Base-by-base conservation (phyloP, 2,888 invertebrate genomes). In the Oligia latruncula region DNA sequence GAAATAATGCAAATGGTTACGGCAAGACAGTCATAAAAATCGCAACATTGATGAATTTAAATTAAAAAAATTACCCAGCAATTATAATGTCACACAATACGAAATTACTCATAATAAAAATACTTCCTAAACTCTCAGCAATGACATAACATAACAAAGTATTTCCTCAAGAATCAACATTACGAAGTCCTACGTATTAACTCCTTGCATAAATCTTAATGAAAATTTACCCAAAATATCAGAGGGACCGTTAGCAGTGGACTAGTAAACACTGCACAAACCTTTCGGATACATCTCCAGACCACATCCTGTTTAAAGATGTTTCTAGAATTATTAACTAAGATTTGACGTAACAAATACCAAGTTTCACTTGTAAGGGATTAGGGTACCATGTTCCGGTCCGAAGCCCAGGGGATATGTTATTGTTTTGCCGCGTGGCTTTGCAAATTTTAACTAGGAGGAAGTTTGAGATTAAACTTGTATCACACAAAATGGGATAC, bases 311-410 rank as follows among this genome's bases (percentile, higher is more conserved):
- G 96, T 94, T 94, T 94, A 94, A 95, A 95, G 95, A 95, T 96
- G 95, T 95, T 95, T 95, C 94, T 94, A 93, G 96, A 97, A 97
- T 97, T 96, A 96, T 97, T 97, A 97, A 97, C 95, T 96, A 97
- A 96, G 96, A 97, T 96, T 94, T 94, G 95, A 94, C 93, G 93
- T 94, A 93, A 94, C 93, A 94, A 95, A 95, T 95, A 92, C 90
- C 90, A 95, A 95, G 95, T 95, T 96, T 94, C 92, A 91, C 91
- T 93, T 93, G 89, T 92, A 92, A 92, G 94, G 95, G 95, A 92
- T 92, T 90, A 91, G 93, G 94, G 94, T 91, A 86, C 79, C 90
- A 87, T 87, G 94, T 94, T 96, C 95, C 96, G 95, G 96, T 95
- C 94, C 93, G 92, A 93, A 94, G 89, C 94, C 94, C 94, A 80